Conservation (phyloP, 2,113 vertebrate genomes). For the Melanerpes formicivorus region DNA sequence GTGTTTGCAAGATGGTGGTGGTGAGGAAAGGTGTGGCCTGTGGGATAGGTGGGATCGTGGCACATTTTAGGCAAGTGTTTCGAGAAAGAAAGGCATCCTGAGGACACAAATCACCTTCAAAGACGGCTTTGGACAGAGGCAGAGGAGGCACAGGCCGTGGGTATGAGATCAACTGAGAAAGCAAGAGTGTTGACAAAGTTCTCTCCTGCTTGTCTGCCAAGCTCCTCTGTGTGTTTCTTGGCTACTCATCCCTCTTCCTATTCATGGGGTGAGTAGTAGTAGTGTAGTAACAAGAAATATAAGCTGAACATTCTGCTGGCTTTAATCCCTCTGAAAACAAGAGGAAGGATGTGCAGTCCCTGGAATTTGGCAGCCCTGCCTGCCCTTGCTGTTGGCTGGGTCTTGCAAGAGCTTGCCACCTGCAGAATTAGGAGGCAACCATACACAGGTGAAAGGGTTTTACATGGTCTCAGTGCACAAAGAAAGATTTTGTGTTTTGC, state of each 20-base stretch:
- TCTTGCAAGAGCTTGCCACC: neutral
- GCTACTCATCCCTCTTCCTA: rapidly evolving
- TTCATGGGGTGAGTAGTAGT: rapidly evolving
- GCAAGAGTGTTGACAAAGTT: neutral
- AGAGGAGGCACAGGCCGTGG: neutral
- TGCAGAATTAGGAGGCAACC: neutral
- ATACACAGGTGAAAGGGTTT: neutral
- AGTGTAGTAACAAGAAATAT: neutral
- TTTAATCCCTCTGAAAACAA: neutral
- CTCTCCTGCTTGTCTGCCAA: neutral
- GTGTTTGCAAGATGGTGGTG: neutral
- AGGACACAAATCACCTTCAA: neutral
- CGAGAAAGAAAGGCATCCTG: neutral
- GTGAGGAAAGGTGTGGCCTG: neutral
- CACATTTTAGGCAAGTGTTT: neutral
- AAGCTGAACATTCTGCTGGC: neutral
- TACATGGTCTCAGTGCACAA: neutral
- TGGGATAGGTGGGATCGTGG: neutral
- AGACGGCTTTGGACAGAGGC: neutral
- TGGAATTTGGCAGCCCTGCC: neutral
- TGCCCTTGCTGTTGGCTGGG: neutral
- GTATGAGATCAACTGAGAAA: neutral
- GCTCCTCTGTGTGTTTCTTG: neutral
- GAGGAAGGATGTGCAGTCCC: neutral
- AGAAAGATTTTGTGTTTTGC: neutral